Evolutionary conservation across 2,113 vertebrate species (phyloP), one percentile per base, ranked within the genome.

Genomic region (Channa maculata): DNA sequence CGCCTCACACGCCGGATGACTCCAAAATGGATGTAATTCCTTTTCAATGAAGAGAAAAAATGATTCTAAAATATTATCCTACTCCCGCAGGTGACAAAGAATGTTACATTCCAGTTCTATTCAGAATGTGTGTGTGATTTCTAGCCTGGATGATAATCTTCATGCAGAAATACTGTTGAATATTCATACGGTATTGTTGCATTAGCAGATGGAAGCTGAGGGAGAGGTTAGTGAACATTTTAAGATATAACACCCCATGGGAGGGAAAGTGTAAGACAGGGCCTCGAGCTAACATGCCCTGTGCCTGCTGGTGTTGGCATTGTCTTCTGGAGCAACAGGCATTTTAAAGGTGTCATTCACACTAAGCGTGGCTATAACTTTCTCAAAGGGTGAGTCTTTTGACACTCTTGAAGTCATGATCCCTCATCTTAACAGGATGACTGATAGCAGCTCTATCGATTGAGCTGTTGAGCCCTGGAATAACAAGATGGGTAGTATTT

Each of bases 341-440:
- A 63, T 79, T 83, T 71, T 54, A 61, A 76, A 81, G 54, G 58
- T 55, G 58, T 51, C 78, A 62, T 82, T 84, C 72, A 79, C 1
- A 37, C 58, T 5, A 46, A 69, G 24, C 51, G 41, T 48, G 11
- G 14, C 53, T 53, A 3, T 46, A 48, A 62, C 43, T 71, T 66
- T 33, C 65, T 65, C 13, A 71, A 65, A 66, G 41, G 75, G 43
- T 43, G 9, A 65, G 53, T 59, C 41, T 71, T 46, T 41, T 5
- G 33, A 12, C 38, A 46, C 38, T 82, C 14, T 70, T 44, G 24
- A 80, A 72, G 55, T 10, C 3, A 8, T 60, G 66, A 83, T 45
- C 73, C 24, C 41, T 37, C 15, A 13, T 55, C 45, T 53, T 33
- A 12, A 34, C 14, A 6, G 44, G 62, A 8, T 41, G 52, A 11